Evolutionary conservation across 2,797 vertebrate species (phyloP).

Genomic region (Nyctalus aviator): DNA sequence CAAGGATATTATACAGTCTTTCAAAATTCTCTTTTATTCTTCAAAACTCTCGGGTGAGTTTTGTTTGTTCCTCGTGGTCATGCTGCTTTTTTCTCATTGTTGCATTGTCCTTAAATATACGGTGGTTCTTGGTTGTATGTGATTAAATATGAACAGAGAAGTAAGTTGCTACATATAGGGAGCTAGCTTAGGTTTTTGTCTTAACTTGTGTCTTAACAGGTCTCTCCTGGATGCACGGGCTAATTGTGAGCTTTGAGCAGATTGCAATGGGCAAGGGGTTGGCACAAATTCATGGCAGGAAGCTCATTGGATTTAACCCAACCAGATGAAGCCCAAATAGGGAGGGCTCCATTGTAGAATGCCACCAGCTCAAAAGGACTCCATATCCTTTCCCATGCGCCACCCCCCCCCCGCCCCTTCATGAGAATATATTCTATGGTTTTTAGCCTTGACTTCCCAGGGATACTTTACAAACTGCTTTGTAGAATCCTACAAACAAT

Average conservation of each 20-base stretch:
- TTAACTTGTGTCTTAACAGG: background rate
- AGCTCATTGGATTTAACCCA: background rate
- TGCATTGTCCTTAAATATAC: background rate
- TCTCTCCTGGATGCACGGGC: background rate
- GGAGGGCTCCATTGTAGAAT: background rate
- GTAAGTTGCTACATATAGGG: background rate
- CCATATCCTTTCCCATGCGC: background rate
- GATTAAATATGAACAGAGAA: background rate
- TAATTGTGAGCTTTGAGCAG: background rate
- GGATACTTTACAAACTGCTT: background rate
- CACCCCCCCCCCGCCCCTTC: background rate
- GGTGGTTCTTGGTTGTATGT: background rate
- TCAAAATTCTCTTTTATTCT: slow-evolving; percentile 34
- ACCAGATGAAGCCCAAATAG: background rate
- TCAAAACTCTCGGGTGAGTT: background rate
- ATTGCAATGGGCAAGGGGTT: background rate
- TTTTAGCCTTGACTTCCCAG: background rate
- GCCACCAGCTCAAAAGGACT: background rate
- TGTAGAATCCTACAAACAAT: background rate
- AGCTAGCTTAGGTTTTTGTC: background rate
- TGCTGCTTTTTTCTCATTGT: background rate
- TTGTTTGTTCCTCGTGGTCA: background rate
- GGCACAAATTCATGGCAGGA: background rate
- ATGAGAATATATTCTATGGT: background rate
- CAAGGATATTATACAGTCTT: background rate